Conservation (phyloP, 2,888 invertebrate genomes). For the Lithodes maja region DNA sequence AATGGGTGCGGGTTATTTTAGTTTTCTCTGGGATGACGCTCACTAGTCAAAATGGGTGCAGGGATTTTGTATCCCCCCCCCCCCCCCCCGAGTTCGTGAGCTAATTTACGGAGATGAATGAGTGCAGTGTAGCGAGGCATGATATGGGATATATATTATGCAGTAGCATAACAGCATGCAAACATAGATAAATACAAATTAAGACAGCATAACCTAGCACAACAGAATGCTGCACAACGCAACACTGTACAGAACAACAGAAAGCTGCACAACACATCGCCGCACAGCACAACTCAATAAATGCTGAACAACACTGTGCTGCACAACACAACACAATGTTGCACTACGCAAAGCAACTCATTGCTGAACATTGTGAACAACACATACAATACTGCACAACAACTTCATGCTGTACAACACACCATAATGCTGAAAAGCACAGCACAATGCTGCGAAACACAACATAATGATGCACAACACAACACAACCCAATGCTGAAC, state of each 20-base stretch:
- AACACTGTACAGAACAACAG: not conserved
- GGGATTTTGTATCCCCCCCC: too few relatives aligned
- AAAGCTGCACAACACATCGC: conserved; percentile 12
- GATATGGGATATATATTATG: too few relatives aligned
- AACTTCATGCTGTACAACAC: not conserved
- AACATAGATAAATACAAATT: not conserved
- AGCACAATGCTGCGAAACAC: not conserved
- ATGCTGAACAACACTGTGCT: not conserved
- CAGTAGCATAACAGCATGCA: too few relatives aligned
- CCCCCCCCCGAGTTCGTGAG: too few relatives aligned
- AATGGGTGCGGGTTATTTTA: too few relatives aligned
- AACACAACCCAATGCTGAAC: not conserved
- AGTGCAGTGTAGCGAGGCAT: too few relatives aligned
- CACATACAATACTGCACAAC: not conserved
- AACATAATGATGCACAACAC: not conserved
- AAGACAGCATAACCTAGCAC: conserved; percentile 1
- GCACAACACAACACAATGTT: conserved; percentile 2
- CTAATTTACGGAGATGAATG: too few relatives aligned
- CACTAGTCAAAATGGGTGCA: too few relatives aligned
- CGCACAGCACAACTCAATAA: conserved; percentile 2
- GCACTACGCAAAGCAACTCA: conserved; percentile 4
- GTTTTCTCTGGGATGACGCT: too few relatives aligned
- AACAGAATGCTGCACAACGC: conserved; percentile 2
- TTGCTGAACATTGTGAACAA: not conserved
- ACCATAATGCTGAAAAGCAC: not conserved